These are phyloP conservation scores for Ophion ventricosus DNA, from an alignment of 2,888 invertebrate genomes.

Conservation along the genomic window DNA sequence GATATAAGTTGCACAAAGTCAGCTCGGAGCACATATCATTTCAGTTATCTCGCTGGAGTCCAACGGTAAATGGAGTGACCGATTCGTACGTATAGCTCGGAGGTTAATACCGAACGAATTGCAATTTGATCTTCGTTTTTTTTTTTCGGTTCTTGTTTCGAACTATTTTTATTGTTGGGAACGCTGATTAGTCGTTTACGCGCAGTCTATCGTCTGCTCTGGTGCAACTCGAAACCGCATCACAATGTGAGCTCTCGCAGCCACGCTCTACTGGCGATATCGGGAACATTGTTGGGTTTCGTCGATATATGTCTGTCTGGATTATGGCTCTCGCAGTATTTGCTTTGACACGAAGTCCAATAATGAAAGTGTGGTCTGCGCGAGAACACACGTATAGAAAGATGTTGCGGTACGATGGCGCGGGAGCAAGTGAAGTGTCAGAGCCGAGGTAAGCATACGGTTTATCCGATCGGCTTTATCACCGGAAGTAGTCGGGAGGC, in stretches of 20 bases:
- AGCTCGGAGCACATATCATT: constrained; percentile 47
- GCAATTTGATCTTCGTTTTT: constrained; percentile 40
- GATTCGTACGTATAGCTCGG: constrained; percentile 22
- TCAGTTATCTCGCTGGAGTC: constrained; percentile 44
- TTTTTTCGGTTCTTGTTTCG: constrained; percentile 3
- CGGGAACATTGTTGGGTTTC: constrained; percentile 47
- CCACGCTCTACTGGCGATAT: constrained; percentile 14
- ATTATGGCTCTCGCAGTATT: constrained; percentile 58
- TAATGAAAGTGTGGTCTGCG: constrained; percentile 47
- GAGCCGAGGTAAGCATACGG: constrained; percentile 56
- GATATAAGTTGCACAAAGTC: constrained; percentile 40
- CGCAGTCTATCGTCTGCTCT: neutral
- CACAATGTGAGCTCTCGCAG: neutral
- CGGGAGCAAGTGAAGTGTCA: constrained; percentile 34
- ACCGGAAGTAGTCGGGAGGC: constrained; percentile 66
- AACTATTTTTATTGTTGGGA: constrained; percentile 2
- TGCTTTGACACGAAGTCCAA: constrained; percentile 52
- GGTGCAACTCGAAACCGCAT: constrained; percentile 36
- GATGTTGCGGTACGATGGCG: constrained; percentile 13
- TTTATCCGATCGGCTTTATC: constrained; percentile 68
- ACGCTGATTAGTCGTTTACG: constrained; percentile 15
- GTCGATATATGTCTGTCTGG: constrained; percentile 43
- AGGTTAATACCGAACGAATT: constrained; percentile 24
- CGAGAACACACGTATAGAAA: constrained; percentile 19
- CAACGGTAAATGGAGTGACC: constrained; percentile 37